Base-by-base conservation (phyloP, 2,113 vertebrate species). In the Chaetops frenatus region DNA sequence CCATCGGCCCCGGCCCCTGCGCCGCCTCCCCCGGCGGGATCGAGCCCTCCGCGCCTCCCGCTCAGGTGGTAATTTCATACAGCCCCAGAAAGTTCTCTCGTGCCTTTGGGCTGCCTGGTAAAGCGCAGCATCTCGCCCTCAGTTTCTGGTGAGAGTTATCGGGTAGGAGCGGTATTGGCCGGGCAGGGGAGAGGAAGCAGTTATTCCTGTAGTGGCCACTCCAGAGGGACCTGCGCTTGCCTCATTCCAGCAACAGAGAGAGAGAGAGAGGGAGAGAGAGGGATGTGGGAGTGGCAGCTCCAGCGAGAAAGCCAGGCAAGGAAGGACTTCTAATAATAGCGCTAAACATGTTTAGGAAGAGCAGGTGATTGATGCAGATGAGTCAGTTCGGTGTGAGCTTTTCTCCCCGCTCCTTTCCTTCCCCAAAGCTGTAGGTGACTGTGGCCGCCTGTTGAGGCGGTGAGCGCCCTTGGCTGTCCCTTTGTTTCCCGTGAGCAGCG, bases 141-240 rank as follows among this genome's bases (percentile, higher is more conserved):
- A 0, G 22, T 19, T 60, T 15, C 7, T 6, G 47, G 36, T 7
- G 38, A 3, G 71, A 12, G 38, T 25, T 66, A 51, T 27, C 13
- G 4, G 36, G 0, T 15, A 1, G 19, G 27, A n/a, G 33, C 20
- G 15, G 0, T 6, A 0, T 3, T 19, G 14, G 23, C 9, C 8
- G n/a, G 6, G 25, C 9, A 9, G 33, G 24, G n/a, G 11, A 25
- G 57, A 28, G 38, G 20, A 25, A 76, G 44, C 66, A 44, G 74
- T 85, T 76, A 62, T 66, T 22, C 2, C 7, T 6, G 19, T 4
- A 15, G 44, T 5, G n/a, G 45, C n/a, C 12, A 0, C 42, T 83
- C 56, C 71, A 0, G 58, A 8, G 62, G 64, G 71, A 66, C 31
- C 28, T 7, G 1, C 6, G 15, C 28, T 72, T 13, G 38, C 54